A percentile compares a stretch with the other conserved stretches of the same genome.
Conservation (phyloP, 1,140 invertebrate species). For the Eurytemora carolleeae region DNA sequence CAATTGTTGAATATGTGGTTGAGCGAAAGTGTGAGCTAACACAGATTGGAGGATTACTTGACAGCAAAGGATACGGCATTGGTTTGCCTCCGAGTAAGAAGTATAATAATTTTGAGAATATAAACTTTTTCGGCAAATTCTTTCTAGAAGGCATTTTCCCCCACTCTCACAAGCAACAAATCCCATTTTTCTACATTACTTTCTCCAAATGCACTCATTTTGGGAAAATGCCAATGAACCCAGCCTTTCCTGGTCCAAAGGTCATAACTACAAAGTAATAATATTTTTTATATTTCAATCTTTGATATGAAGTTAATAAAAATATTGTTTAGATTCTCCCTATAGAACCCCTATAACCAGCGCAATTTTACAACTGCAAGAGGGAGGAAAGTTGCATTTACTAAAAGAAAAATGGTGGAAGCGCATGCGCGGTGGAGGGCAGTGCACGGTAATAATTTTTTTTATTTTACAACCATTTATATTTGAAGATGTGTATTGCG, state of each 20-base stretch:
- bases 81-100: conserved; percentile 23
- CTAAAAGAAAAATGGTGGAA: conserved; percentile 35
- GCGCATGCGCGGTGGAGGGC: conserved; percentile 22
- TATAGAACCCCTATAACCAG: conserved; percentile 49
- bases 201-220: no score
- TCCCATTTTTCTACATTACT: no score
- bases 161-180: no score
- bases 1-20: conserved; percentile 27
- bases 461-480: not conserved
- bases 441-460: conserved; percentile 18
- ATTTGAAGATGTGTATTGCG: not conserved
- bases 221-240: no score
- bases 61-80: conserved; percentile 28
- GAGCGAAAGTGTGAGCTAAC: conserved; percentile 28
- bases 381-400: conserved; percentile 29
- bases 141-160: no score
- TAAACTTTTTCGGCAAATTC: no score
- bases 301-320: no score
- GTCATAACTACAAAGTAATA: no score
- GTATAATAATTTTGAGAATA: not conserved
- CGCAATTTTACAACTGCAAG: conserved; percentile 32
- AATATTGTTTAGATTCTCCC: conserved; percentile 45
- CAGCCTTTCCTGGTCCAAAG: no score
- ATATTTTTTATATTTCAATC: no score
- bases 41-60: conserved; percentile 23